Base-by-base conservation (phyloP, 2,888 invertebrate species). In the Graphium colonna region DNA sequence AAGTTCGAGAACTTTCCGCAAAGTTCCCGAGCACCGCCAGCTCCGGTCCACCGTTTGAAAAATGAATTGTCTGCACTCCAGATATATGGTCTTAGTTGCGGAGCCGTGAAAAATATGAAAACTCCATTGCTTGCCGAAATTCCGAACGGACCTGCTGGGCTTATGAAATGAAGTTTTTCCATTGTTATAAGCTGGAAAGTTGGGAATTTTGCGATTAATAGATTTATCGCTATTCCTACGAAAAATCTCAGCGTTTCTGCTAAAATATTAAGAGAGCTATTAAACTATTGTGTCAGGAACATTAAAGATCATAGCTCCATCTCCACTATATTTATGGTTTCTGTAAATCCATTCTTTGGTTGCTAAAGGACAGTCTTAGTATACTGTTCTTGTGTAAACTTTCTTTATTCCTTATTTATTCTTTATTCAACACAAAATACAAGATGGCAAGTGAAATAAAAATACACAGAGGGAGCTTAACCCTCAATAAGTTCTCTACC, bases 41-140 rank as follows among this genome's bases (percentile, higher is more conserved):
- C 69, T 70, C 54, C 45, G 40, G 54, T 50, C 49, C 73, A 78
- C 72, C 71, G 69, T 80, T 82, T 86, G 84, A 86, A 87, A 87
- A 87, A 87, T 87, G 84, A 85, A 85, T 87, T 85, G 87, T 87
- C 85, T 81, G 77, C 82, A 76, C 81, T 82, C 68, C 76, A 77
- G 75, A 83, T 83, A 85, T 84, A 84, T 83, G 79, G 76, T 73
- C 72, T 72, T 73, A 83, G 77, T 82, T 82, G 70, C 61, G 63
- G 63, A 67, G 62, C 70, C 66, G 64, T 65, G 69, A 71, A 40
- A 70, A 79, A 81, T 80, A 79, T 78, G 76, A 71, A 71, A 72
- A 75, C 67, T 65, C 64, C 59, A 69, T 69, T 67, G 62, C 60
- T 58, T 53, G 55, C 56, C 58, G 57, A 60, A 59, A 58, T 61